Conservation (phyloP, 2,888 invertebrate species). For the Theretra japonica region DNA sequence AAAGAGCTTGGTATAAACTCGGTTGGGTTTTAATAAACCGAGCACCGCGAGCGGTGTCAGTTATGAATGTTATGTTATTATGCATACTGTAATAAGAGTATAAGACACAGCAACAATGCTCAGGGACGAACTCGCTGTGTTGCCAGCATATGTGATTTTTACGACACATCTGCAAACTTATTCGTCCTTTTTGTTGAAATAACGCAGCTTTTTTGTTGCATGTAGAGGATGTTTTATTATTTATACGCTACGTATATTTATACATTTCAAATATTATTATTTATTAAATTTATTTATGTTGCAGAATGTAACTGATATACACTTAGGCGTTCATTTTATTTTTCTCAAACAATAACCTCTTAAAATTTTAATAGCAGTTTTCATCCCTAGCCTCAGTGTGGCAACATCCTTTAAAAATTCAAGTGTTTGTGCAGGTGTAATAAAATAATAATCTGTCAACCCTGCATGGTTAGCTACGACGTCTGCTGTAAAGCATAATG, state of each 20-base stretch:
- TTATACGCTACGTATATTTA: neutral
- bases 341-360: neutral
- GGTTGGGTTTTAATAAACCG: constrained; percentile 67
- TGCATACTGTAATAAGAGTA: constrained; percentile 65
- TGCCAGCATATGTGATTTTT: constrained; percentile 33
- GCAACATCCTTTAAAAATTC: constrained; percentile 18
- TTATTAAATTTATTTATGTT: neutral
- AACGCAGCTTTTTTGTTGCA: neutral
- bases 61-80: constrained; percentile 71
- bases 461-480: constrained; percentile 45
- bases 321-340: neutral
- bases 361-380: neutral
- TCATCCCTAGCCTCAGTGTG: neutral
- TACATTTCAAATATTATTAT: neutral
- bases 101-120: constrained; percentile 57
- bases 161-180: constrained; percentile 32
- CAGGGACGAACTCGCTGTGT: constrained; percentile 39
- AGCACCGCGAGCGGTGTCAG: constrained; percentile 59
- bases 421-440: constrained; percentile 18
- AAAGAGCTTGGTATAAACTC: constrained; percentile 57
- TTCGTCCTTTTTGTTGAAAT: constrained; percentile 13
- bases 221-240: neutral
- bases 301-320: neutral
- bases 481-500: constrained; percentile 66
- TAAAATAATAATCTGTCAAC: constrained; percentile 25